Conservation (phyloP, 2,888 invertebrate species). For the Portevinia maculata region DNA sequence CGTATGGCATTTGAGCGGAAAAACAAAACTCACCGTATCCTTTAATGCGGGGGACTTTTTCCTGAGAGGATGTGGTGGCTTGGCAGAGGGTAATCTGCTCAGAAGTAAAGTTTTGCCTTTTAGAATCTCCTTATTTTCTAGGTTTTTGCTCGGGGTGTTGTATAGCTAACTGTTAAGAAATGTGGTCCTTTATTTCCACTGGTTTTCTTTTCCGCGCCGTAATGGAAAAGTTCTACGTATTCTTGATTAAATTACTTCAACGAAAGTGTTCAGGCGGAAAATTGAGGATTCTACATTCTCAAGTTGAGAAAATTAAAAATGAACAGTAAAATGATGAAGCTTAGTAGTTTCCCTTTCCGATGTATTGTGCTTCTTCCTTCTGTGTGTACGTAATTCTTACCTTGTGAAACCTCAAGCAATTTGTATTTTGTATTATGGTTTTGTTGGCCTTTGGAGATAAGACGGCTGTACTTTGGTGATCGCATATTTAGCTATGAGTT, state of each 20-base stretch:
- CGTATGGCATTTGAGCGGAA: slow-evolving; percentile 42
- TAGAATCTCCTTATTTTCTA: slow-evolving; percentile 18
- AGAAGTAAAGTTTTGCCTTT: slow-evolving; percentile 61
- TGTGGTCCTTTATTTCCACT: slow-evolving; percentile 36
- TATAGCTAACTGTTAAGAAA: slow-evolving; percentile 46
- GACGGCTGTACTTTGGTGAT: slow-evolving; percentile 2
- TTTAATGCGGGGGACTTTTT: slow-evolving; percentile 29
- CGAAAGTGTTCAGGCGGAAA: slow-evolving; percentile 68
- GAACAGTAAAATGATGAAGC: slow-evolving; percentile 42
- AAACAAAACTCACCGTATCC: slow-evolving; percentile 30
- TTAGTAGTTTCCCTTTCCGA: slow-evolving; percentile 36
- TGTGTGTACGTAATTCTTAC: slow-evolving; percentile 22
- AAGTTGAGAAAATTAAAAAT: slow-evolving; percentile 45
- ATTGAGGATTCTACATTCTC: slow-evolving; percentile 63
- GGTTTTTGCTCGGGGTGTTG: slow-evolving; percentile 23
- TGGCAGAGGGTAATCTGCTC: slow-evolving; percentile 58
- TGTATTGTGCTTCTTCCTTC: slow-evolving; percentile 23
- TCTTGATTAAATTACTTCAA: slow-evolving; percentile 64
- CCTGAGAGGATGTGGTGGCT: slow-evolving; percentile 49
- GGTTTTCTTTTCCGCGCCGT: slow-evolving; percentile 23
- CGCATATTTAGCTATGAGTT: slow-evolving; percentile 26
- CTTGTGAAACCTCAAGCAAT: slow-evolving; percentile 51
- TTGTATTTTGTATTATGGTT: slow-evolving; percentile 36
- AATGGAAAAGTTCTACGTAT: slow-evolving; percentile 43
- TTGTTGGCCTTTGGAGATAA: slow-evolving; percentile 20